phyloP scores from a whole-genome alignment of 2,888 invertebrate genomes.

The Andrena fulva region DNA sequence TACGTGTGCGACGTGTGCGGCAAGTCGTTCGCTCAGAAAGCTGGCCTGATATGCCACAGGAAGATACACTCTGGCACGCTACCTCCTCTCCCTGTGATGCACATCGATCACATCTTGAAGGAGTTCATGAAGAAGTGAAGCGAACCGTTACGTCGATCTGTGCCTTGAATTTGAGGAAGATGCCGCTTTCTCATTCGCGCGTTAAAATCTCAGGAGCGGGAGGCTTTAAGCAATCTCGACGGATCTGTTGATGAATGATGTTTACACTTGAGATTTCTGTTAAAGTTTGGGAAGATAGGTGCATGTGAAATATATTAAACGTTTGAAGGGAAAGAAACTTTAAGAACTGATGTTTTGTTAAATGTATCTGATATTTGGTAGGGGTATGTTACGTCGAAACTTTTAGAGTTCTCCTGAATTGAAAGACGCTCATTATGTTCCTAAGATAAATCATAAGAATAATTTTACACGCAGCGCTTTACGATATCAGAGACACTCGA shows the following conservation, averaged over 20 bases:
- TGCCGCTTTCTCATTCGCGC: not conserved
- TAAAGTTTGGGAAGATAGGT: not conserved
- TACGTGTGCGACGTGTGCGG: conserved; percentile 71
- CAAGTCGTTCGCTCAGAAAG: conserved; percentile 71
- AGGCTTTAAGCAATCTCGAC: not conserved
- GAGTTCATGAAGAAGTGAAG: conserved; percentile 60
- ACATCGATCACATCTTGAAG: conserved; percentile 70
- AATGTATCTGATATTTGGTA: not conserved
- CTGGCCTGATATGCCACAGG: conserved; percentile 73
- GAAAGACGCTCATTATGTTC: not conserved
- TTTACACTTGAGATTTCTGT: not conserved
- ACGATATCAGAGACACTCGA: not conserved
- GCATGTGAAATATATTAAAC: not conserved
- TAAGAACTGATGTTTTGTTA: not conserved
- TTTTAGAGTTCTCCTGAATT: not conserved
- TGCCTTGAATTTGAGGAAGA: not conserved
- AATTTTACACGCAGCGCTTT: not conserved
- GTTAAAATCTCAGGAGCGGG: not conserved
- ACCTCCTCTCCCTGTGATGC: conserved; percentile 67
- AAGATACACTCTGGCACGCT: conserved; percentile 71
- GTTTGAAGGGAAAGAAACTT: not conserved
- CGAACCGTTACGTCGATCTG: not conserved
- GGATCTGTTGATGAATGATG: not conserved
- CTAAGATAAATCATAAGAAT: not conserved
- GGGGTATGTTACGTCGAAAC: not conserved